phyloP scores from a whole-genome alignment of 2,113 vertebrate species.

The Paralichthys olivaceus region DNA sequence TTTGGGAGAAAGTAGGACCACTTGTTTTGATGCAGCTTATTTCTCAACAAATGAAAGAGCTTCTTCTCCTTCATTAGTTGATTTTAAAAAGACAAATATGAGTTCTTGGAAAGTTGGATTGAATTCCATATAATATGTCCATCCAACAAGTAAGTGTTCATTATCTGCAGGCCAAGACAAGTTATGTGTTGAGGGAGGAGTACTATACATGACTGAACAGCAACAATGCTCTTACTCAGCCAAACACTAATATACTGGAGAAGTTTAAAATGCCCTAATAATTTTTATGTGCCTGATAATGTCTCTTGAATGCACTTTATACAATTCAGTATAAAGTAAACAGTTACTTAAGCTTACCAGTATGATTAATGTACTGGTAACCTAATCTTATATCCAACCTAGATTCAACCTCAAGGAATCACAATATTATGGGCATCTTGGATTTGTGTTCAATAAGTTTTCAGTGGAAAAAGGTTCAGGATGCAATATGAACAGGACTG shows the following conservation, averaged over 20 bases:
- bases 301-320: no score
- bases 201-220: background rate
- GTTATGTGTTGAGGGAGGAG: background rate
- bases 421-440: background rate
- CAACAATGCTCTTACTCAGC: background rate
- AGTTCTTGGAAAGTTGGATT: background rate
- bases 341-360: no score
- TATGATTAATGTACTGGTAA: background rate
- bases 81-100: background rate
- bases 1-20: no score
- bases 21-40: no score
- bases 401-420: background rate
- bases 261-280: background rate
- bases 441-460: background rate
- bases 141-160: background rate
- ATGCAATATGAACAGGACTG: background rate
- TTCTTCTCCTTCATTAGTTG: background rate
- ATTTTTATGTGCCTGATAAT: background rate
- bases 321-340: no score
- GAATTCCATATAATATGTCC: conserved; percentile 2
- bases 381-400: background rate
- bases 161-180: conserved; percentile 12
- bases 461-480: background rate
- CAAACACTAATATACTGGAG: background rate
- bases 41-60: no score